These are phyloP conservation scores for Drosophila paramelanica DNA, from an alignment of 2,888 invertebrate species.

Conservation along the genomic window DNA sequence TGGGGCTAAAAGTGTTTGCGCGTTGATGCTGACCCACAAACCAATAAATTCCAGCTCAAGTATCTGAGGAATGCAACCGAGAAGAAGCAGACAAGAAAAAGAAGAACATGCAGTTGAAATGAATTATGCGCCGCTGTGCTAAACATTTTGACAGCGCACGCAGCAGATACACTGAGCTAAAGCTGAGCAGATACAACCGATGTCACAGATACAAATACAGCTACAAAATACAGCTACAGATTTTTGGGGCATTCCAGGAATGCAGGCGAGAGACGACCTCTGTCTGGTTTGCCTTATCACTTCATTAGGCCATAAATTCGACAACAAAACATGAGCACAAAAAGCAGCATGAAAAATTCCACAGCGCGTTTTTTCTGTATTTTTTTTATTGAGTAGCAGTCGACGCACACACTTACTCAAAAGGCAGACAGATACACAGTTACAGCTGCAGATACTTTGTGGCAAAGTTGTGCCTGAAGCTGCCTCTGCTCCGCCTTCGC, in stretches of 20 bases:
- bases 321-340: constrained; percentile 66
- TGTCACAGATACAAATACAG: constrained; percentile 21
- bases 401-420: constrained; percentile 28
- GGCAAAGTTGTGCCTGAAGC: constrained; percentile 19
- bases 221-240: constrained; percentile 24
- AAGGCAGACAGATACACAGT: constrained; percentile 49
- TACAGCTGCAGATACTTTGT: constrained; percentile 69
- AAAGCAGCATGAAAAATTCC: constrained; percentile 70
- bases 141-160: constrained; percentile 81
- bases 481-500: constrained; percentile 21
- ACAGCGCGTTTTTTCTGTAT: constrained; percentile 38
- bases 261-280: constrained; percentile 65
- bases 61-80: constrained; percentile 68
- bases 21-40: constrained; percentile 73
- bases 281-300: constrained; percentile 67
- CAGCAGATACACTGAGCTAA: constrained; percentile 39
- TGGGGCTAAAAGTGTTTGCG: constrained; percentile 57
- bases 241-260: constrained; percentile 70
- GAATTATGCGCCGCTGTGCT: constrained; percentile 73
- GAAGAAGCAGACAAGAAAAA: constrained; percentile 18
- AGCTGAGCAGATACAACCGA: not conserved
- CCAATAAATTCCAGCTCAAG: constrained; percentile 79
- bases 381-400: constrained; percentile 55
- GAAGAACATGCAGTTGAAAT: constrained; percentile 48
- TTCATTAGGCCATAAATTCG: constrained; percentile 75